Base-by-base conservation (phyloP, 2,797 vertebrate genomes). In the Borostomias antarcticus region DNA sequence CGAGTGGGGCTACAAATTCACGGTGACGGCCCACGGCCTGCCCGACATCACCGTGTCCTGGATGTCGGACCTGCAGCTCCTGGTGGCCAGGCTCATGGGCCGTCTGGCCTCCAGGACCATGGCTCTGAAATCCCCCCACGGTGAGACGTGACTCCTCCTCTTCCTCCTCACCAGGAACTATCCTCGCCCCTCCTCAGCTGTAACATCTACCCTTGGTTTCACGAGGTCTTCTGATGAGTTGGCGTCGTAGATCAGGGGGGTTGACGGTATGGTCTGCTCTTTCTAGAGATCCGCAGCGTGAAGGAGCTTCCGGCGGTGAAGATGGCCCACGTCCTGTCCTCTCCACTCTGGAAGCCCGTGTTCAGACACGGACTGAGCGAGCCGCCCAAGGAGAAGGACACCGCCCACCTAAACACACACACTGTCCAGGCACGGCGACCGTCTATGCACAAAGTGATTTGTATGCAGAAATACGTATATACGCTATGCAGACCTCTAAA, bases 1-100 rank as follows among this genome's bases (percentile, higher is more conserved):
- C 5, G 97, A 98, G 86, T 99, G 98, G 98, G 97, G 98, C 66
- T 99, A 97, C 90, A 98, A 96, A 86, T 99, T 99, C 80, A 91
- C 91, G 0, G 93, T 98, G 76, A 98, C 95, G 0, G 96, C 98
- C 1, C 93, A 92, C 0, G 97, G 98, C 68, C 91, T 98, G 10
- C 96, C 96, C 0, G 96, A 98, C 50, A 93, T 98, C 59, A 93
- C 94, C 0, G 91, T 98, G 30, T 98, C 96, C 15, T 99, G 97
- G 98, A 95, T 94, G 71, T 92, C 96, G 17, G 98, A 99, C 83
- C 89, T 98, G 75, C 96, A 98, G 72, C 94, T 98, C 48, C 95
- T 99, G 1, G 93, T 97, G 45, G 95, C 94, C 75, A 90, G 95
- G n/a, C 83, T 99, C 35, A 96, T 98, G 96, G 98, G 98, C n/a